Evolutionary conservation across 2,888 invertebrate species (phyloP), one percentile per base, ranked within the genome.

Genomic region (Nomada ruficornis): DNA sequence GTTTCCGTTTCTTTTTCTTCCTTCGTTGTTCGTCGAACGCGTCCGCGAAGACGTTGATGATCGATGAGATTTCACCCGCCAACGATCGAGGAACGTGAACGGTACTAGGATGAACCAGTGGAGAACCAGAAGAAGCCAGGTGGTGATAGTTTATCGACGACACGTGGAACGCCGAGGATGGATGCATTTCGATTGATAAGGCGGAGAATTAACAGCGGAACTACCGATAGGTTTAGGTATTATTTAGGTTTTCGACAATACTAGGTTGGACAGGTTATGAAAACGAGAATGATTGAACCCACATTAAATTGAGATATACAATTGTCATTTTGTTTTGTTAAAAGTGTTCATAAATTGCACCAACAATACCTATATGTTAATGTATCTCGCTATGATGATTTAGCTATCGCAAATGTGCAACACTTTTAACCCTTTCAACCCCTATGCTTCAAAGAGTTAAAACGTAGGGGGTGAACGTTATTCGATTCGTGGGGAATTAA

Each of bases 81-180:
- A 5, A 29, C 57, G 57, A 65, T 65, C 73, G 13, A 44, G 52
- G 26, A 44, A 42, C 26, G 47, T 1, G 18, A 20, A 15, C n/a
- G 36, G 23, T 26, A 42, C 23, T 15, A 36, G 10, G 23, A 50
- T 26, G 36, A 29, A 29, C 47, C 15, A 18, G 11, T 11, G 36
- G 36, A 5, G 36, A 7, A 36, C 36, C 63, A 44, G 42, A 36
- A 18, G 70, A 59, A 54, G 70, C 59, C 36, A 36, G 20, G 50
- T 15, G 70, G 29, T 54, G 59, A 75, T 75, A 60, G 75, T 54
- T 75, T 75, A 70, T 62, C 54, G 75, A 75, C 60, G 75, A 70
- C 29, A 26, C 72, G 55, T 57, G 64, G 54, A 73, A 44, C n/a
- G 55, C 26, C 64, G 26, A 26, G 4, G 55, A 11, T 3, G 55